phyloP scores from a whole-genome alignment of 2,888 invertebrate species.

The Pseudococcus jackbeardsleyi region DNA sequence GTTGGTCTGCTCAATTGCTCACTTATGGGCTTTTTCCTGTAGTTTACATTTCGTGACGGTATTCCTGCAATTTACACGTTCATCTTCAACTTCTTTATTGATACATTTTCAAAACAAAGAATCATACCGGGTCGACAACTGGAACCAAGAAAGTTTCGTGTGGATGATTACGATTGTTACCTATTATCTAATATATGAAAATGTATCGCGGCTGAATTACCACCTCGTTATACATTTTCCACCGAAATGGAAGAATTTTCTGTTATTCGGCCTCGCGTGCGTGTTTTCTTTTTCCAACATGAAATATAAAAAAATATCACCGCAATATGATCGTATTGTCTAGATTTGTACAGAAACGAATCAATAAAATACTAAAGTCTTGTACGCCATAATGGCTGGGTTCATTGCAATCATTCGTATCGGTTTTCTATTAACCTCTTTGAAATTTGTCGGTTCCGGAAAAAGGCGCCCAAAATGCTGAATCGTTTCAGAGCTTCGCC shows the following conservation, averaged over 20 bases:
- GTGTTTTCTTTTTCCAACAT: neutral
- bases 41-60: neutral
- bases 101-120: slow-evolving; percentile 51
- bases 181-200: neutral
- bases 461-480: neutral
- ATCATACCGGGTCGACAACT: neutral
- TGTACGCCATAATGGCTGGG: neutral
- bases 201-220: neutral
- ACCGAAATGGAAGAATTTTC: neutral
- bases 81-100: neutral
- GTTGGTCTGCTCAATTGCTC: neutral
- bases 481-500: neutral
- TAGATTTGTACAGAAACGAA: neutral
- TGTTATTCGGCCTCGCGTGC: neutral
- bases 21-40: neutral
- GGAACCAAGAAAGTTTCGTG: neutral
- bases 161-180: neutral
- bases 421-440: neutral
- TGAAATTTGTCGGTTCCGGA: neutral
- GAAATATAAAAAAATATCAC: neutral
- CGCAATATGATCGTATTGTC: neutral
- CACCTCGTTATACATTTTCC: neutral
- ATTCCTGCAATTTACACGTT: neutral
- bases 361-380: neutral
- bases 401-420: slow-evolving; percentile 3